These are phyloP conservation scores for Galaxias olidus DNA, from an alignment of 2,797 vertebrate species.

Conservation along the genomic window DNA sequence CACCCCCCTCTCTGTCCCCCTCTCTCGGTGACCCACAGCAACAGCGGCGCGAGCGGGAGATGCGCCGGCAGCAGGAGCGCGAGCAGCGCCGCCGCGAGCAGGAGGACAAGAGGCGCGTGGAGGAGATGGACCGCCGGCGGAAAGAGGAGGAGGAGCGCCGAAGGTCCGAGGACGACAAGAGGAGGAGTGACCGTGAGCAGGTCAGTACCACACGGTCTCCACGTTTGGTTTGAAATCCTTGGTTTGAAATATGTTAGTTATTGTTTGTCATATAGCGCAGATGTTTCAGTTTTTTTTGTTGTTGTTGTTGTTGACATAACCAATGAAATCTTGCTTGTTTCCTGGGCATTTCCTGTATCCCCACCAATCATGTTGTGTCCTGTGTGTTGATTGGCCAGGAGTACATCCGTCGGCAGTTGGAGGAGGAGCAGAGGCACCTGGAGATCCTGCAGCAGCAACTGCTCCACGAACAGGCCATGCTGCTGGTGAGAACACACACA, in stretches of 20 bases:
- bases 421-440: conserved; percentile 98
- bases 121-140: conserved; percentile 91
- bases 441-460: conserved; percentile 99
- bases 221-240: too few relatives aligned
- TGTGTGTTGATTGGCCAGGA: conserved; percentile 86
- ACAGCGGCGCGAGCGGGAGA: conserved; percentile 92
- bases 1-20: neutral
- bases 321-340: neutral
- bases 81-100: conserved; percentile 93
- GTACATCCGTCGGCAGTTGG: conserved; percentile 97
- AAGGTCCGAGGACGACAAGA: conserved; percentile 92
- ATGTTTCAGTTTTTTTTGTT: too few relatives aligned
- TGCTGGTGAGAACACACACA: conserved; percentile 84
- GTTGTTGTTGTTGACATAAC: too few relatives aligned
- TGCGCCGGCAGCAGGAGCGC: conserved; percentile 92
- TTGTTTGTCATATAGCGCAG: too few relatives aligned
- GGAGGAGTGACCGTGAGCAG: conserved; percentile 94
- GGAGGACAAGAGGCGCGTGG: conserved; percentile 91
- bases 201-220: conserved; percentile 51
- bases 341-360: neutral
- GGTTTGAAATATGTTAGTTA: too few relatives aligned
- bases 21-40: conserved; percentile 72
- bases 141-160: conserved; percentile 96
- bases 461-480: conserved; percentile 97
- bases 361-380: neutral